These are phyloP conservation scores for Sinotaia quadrata DNA, from an alignment of 2,888 invertebrate species.

Conservation along the genomic window DNA sequence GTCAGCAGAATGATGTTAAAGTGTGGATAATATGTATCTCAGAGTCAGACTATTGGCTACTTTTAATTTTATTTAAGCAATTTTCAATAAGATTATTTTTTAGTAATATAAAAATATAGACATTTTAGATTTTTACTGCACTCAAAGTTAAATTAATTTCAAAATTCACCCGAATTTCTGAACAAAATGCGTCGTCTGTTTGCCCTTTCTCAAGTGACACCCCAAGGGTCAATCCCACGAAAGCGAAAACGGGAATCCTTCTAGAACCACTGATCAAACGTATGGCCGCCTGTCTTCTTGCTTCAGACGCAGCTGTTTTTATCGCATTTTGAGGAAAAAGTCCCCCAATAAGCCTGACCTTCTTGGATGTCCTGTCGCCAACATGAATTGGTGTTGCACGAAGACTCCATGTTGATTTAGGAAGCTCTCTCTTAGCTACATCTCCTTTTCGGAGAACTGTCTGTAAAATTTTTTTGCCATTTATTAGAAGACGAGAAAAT, in stretches of 20 bases:
- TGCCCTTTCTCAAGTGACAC: constrained; percentile 29
- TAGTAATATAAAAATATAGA: too few relatives aligned
- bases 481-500: constrained; percentile 17
- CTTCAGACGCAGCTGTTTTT: constrained; percentile 43
- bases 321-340: constrained; percentile 38
- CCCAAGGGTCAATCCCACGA: constrained; percentile 48
- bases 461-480: constrained; percentile 27
- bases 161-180: constrained; percentile 45
- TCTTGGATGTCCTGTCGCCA: constrained; percentile 1
- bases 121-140: too few relatives aligned
- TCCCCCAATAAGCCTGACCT: constrained; percentile 24
- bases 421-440: neutral
- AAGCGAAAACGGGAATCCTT: constrained; percentile 46
- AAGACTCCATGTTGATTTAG: constrained; percentile 16
- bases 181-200: constrained; percentile 35
- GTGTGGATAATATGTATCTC: too few relatives aligned
- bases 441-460: constrained; percentile 17
- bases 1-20: too few relatives aligned
- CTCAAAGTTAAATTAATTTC: too few relatives aligned
- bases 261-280: constrained; percentile 36
- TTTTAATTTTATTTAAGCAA: too few relatives aligned
- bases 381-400: neutral
- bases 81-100: too few relatives aligned
- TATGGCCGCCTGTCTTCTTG: constrained; percentile 45
- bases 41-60: too few relatives aligned